Conservation (phyloP, 2,888 invertebrate genomes). For the Nephrocerus scutellatus region DNA sequence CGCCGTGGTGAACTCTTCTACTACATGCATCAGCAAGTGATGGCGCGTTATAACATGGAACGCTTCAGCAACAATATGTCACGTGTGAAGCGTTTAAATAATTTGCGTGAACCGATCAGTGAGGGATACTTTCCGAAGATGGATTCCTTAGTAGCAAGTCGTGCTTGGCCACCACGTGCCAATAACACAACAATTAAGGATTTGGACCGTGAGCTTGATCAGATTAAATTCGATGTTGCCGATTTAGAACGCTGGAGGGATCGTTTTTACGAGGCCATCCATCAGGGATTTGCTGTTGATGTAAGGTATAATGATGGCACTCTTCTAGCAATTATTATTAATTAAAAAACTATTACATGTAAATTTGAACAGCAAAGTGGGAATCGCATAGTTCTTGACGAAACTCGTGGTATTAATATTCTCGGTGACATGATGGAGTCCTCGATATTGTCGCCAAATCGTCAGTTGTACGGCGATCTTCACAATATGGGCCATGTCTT, state of each 20-base stretch:
- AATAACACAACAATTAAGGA: constrained; percentile 52
- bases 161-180: constrained; percentile 64
- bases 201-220: constrained; percentile 58
- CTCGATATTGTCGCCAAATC: constrained; percentile 59
- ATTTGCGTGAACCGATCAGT: constrained; percentile 59
- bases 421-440: constrained; percentile 72
- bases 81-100: constrained; percentile 54
- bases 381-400: constrained; percentile 53
- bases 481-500: constrained; percentile 76
- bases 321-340: neutral
- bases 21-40: constrained; percentile 63
- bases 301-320: constrained; percentile 8
- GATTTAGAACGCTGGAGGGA: constrained; percentile 66
- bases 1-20: constrained; percentile 67
- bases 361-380: constrained; percentile 50
- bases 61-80: constrained; percentile 61
- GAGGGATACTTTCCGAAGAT: constrained; percentile 77
- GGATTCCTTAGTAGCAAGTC: constrained; percentile 63
- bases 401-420: constrained; percentile 62
- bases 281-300: constrained; percentile 52
- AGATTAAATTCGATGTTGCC: constrained; percentile 57
- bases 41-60: constrained; percentile 61
- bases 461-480: constrained; percentile 62
- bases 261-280: constrained; percentile 60
- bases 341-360: neutral